A percentile compares a stretch with the other conserved stretches of the same genome.
Evolutionary conservation across 2,888 invertebrate species (phyloP).

Genomic region (Microctonus aethiopoides): DNA sequence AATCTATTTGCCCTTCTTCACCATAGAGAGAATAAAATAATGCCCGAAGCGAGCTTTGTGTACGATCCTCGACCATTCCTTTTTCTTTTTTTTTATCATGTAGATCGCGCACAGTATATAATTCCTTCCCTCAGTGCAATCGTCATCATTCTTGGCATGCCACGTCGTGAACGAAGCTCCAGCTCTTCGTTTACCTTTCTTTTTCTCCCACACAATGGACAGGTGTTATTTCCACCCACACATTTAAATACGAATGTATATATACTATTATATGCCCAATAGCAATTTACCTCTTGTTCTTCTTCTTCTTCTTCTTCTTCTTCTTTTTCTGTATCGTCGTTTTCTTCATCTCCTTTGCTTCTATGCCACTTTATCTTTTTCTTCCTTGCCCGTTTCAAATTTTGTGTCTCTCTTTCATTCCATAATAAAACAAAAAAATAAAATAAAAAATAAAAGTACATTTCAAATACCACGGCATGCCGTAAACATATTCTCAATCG

Average conservation of each 20-base stretch:
- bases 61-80: neutral
- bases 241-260: neutral
- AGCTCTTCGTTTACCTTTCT: slow-evolving; percentile 7
- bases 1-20: too few species aligned
- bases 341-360: neutral
- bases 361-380: neutral
- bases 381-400: neutral
- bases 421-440: too few species aligned
- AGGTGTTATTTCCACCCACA: slow-evolving; percentile 17
- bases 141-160: slow-evolving; percentile 22
- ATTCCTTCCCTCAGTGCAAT: slow-evolving; percentile 9
- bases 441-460: too few species aligned
- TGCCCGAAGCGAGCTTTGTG: neutral
- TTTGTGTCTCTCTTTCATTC: neutral
- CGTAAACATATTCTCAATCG: neutral
- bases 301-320: neutral
- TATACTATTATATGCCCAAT: neutral
- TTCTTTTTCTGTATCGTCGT: neutral
- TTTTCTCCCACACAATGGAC: neutral
- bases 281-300: neutral
- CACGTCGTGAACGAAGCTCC: neutral
- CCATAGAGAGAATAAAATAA: too few species aligned
- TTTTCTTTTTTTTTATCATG: neutral
- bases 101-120: neutral
- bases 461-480: neutral